These are phyloP conservation scores for Pyxicephalus adspersus DNA, from an alignment of 2,113 vertebrate genomes.

Conservation along the genomic window DNA sequence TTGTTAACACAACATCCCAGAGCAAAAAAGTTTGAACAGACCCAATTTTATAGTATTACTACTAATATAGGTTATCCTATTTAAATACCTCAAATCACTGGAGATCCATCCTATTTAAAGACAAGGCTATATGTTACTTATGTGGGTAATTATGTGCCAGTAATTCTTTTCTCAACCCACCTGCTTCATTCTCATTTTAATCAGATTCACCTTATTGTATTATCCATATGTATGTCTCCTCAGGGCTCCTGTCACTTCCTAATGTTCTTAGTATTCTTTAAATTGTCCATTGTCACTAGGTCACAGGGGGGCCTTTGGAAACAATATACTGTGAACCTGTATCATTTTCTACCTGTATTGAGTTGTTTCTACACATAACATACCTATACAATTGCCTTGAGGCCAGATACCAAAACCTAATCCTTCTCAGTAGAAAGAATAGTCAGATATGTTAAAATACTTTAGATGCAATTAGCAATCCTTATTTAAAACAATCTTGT, in stretches of 20 bases:
- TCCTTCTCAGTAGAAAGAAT: not conserved
- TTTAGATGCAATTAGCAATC: too few species aligned
- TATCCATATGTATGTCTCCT: not conserved
- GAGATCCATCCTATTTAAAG: too few species aligned
- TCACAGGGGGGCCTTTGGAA: not conserved
- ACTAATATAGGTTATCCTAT: too few species aligned
- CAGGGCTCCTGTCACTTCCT: conserved; percentile 2
- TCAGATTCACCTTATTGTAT: not conserved
- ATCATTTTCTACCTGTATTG: not conserved
- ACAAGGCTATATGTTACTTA: too few species aligned
- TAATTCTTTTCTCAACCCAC: too few species aligned
- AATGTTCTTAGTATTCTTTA: conserved; percentile 15
- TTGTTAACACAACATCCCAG: too few species aligned
- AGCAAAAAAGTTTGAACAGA: too few species aligned
- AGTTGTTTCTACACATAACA: not conserved
- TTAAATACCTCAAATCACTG: too few species aligned
- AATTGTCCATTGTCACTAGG: conserved; percentile 21
- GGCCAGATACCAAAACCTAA: not conserved
- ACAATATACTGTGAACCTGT: conserved; percentile 1
- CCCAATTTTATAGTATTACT: too few species aligned
- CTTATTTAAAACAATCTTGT: too few species aligned
- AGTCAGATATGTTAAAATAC: not conserved
- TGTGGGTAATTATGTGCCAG: too few species aligned
- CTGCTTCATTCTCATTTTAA: not conserved
- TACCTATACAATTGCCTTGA: not conserved